Conservation (phyloP, 2,888 invertebrate species). For the Crepidodera aurea region DNA sequence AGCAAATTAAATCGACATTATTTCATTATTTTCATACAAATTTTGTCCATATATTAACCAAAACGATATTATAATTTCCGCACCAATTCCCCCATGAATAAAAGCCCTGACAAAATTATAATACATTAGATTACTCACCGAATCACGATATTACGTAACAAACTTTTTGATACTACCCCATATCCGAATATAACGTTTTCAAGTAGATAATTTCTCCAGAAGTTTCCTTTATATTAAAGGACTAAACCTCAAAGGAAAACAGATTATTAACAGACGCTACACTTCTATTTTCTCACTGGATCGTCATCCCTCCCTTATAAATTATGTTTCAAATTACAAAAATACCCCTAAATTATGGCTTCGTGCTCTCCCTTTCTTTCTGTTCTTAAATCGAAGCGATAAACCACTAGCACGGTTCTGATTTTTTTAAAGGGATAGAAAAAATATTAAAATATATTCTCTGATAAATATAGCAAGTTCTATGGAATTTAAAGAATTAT, state of each 20-base stretch:
- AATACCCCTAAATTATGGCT: slow-evolving; percentile 26
- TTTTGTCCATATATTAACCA: too few relatives aligned
- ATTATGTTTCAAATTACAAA: slow-evolving; percentile 31
- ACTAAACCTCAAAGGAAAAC: slow-evolving; percentile 31
- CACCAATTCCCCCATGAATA: too few relatives aligned
- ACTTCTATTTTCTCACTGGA: slow-evolving; percentile 12
- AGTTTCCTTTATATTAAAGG: slow-evolving; percentile 25
- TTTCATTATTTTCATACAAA: too few relatives aligned
- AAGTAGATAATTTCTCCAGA: slow-evolving; percentile 17
- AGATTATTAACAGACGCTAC: slow-evolving; percentile 27
- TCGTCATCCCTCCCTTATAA: slow-evolving; percentile 27
- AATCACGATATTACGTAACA: neutral
- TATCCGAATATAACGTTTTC: neutral
- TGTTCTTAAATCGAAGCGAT: neutral
- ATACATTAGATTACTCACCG: neutral
- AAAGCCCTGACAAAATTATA: too few relatives aligned
- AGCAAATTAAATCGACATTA: too few relatives aligned
- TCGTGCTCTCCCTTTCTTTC: slow-evolving; percentile 9
- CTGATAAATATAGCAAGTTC: too few relatives aligned
- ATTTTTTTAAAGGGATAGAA: too few relatives aligned
- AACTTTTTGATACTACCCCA: neutral
- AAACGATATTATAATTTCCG: too few relatives aligned
- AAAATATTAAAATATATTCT: too few relatives aligned
- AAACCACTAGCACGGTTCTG: neutral
- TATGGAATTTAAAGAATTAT: too few relatives aligned